A percentile compares a stretch with the other conserved stretches of the same genome.
Evolutionary conservation across 2,888 invertebrate genomes (phyloP).

Genomic region (Dicyrtomina minuta): DNA sequence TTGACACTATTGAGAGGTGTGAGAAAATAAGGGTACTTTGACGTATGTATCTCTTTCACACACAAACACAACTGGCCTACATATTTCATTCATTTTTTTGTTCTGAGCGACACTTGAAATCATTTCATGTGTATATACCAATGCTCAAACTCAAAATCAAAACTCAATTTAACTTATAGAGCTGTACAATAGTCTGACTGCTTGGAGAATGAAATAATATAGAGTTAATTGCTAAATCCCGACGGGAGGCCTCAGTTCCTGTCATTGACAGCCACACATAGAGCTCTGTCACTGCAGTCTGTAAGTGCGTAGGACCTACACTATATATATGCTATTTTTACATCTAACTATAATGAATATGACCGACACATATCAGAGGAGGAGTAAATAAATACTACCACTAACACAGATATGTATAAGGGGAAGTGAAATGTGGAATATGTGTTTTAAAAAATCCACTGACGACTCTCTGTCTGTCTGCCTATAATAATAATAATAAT

Average conservation of each 20-base stretch:
- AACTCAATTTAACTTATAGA: not conserved
- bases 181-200: slow-evolving; percentile 9
- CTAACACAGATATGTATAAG: too few relatives aligned
- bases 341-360: too few relatives aligned
- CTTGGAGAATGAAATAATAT: slow-evolving; percentile 13
- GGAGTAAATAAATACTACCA: too few relatives aligned
- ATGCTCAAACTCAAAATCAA: too few relatives aligned
- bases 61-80: slow-evolving; percentile 8
- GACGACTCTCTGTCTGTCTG: too few relatives aligned
- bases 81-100: slow-evolving; percentile 1
- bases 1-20: slow-evolving; percentile 12
- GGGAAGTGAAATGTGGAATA: too few relatives aligned
- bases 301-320: too few relatives aligned
- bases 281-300: not conserved
- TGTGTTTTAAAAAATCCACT: too few relatives aligned
- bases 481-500: too few relatives aligned
- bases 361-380: too few relatives aligned
- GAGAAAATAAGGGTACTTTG: slow-evolving; percentile 10
- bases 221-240: slow-evolving; percentile 26
- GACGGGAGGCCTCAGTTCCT: slow-evolving; percentile 10
- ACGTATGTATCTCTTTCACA: not conserved
- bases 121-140: slow-evolving; percentile 2
- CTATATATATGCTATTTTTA: too few relatives aligned
- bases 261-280: slow-evolving; percentile 15
- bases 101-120: slow-evolving; percentile 13